phyloP scores from a whole-genome alignment of 2,888 invertebrate genomes.

The Dendrolimus houi region DNA sequence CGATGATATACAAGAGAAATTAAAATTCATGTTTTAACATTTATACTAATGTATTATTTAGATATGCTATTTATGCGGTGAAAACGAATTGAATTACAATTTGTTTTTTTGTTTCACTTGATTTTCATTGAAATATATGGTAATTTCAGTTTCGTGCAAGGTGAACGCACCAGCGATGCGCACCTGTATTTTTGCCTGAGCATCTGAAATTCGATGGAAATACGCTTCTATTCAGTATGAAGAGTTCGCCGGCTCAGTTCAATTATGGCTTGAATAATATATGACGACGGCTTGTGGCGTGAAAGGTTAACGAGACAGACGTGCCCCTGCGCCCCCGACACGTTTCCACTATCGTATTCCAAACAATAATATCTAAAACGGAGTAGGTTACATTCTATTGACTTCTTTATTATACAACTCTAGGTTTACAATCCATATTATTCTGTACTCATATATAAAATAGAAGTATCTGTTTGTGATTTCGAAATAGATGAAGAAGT shows the following conservation, averaged over 20 bases:
- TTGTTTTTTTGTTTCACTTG: background rate
- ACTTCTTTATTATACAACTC: conserved; percentile 2
- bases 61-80: too few species aligned
- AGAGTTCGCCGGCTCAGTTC: conserved; percentile 24
- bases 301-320: conserved; percentile 63
- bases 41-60: too few species aligned
- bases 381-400: background rate
- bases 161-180: conserved; percentile 17
- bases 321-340: conserved; percentile 29
- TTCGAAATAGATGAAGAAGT: too few species aligned
- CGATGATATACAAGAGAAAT: too few species aligned
- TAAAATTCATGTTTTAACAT: too few species aligned
- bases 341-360: conserved; percentile 10
- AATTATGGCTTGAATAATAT: conserved; percentile 52
- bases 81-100: too few species aligned
- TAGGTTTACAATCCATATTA: conserved; percentile 7
- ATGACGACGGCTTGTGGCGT: conserved; percentile 39
- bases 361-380: conserved; percentile 4
- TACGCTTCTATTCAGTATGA: conserved; percentile 13
- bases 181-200: conserved; percentile 21
- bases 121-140: conserved; percentile 19
- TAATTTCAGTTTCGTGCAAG: conserved; percentile 14
- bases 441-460: conserved; percentile 2
- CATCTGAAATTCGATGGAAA: conserved; percentile 10
- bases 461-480: too few species aligned